Evolutionary conservation across 2,113 vertebrate genomes (phyloP).

Genomic region (Phylloscopus whistleri): DNA sequence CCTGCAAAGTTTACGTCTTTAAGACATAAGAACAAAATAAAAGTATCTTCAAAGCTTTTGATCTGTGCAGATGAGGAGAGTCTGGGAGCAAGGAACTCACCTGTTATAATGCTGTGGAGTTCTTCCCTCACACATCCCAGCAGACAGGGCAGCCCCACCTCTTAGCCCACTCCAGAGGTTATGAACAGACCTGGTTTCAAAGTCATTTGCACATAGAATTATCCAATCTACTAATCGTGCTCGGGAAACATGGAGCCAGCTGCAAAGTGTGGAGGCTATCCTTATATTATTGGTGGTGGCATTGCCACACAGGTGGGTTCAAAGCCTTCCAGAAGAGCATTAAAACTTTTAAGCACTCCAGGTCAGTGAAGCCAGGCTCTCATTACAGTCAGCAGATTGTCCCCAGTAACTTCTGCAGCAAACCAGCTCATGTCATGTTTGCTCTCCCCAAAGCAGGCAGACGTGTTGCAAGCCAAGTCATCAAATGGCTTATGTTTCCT

Average conservation of each 20-base stretch:
- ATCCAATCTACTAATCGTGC: not conserved
- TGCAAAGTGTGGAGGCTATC: not conserved
- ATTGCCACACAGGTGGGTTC: not conserved
- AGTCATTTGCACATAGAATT: not conserved
- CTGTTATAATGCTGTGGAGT: rapidly evolving
- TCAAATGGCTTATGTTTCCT: not conserved
- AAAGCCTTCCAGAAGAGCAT: not conserved
- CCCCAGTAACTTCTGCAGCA: not conserved
- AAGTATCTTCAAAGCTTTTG: not conserved
- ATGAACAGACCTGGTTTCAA: not conserved
- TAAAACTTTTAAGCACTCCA: not conserved
- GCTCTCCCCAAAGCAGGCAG: not conserved
- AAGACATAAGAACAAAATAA: not conserved
- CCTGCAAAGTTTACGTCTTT: not conserved
- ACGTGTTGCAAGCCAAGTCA: not conserved
- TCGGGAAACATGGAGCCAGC: not conserved
- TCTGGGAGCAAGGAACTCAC: not conserved
- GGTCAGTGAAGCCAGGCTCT: not conserved
- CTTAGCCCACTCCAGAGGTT: not conserved
- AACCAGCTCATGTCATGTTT: not conserved
- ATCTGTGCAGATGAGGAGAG: not conserved
- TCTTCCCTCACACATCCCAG: not conserved
- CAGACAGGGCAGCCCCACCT: not conserved
- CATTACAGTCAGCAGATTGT: not conserved
- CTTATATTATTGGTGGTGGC: not conserved